These are phyloP conservation scores for Spicauda simplicius DNA, from an alignment of 2,888 invertebrate genomes.

Conservation along the genomic window DNA sequence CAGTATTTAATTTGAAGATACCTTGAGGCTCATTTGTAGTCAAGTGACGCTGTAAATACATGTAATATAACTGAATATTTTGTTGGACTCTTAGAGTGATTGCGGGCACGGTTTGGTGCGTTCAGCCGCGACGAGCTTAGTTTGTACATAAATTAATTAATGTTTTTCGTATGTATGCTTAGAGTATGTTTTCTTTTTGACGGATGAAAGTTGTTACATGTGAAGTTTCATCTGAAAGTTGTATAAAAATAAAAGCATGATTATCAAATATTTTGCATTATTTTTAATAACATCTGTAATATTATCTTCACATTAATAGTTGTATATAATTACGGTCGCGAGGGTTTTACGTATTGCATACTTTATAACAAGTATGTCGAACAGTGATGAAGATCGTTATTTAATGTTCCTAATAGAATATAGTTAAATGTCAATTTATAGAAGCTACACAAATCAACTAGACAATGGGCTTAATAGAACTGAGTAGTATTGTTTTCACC, in stretches of 20 bases:
- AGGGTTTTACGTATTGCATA: no score
- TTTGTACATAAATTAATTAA: slow-evolving; percentile 66
- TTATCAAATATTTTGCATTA: slow-evolving; percentile 3
- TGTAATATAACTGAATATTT: slow-evolving; percentile 40
- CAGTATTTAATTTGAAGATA: slow-evolving; percentile 38
- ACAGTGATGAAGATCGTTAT: no score
- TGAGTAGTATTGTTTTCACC: no score
- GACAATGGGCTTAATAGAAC: no score
- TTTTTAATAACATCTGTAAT: neutral
- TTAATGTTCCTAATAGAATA: no score
- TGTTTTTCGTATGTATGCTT: slow-evolving; percentile 67
- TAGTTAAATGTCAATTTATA: no score
- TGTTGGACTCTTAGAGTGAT: slow-evolving; percentile 37
- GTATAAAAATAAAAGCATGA: slow-evolving; percentile 49
- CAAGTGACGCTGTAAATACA: slow-evolving; percentile 44
- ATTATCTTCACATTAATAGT: no score
- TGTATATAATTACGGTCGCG: no score
- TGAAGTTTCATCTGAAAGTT: slow-evolving; percentile 51
- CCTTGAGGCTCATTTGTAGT: slow-evolving; percentile 32
- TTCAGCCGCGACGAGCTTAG: slow-evolving; percentile 70
- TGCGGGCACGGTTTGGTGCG: slow-evolving; percentile 47
- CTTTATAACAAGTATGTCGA: no score
- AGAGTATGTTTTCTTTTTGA: slow-evolving; percentile 61
- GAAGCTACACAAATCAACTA: no score
- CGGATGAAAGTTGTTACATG: slow-evolving; percentile 49